A percentile compares a stretch with the other conserved stretches of the same genome.
These are phyloP conservation scores for Strigamia crassipes DNA, from an alignment of 2,888 invertebrate genomes.

Conservation along the genomic window DNA sequence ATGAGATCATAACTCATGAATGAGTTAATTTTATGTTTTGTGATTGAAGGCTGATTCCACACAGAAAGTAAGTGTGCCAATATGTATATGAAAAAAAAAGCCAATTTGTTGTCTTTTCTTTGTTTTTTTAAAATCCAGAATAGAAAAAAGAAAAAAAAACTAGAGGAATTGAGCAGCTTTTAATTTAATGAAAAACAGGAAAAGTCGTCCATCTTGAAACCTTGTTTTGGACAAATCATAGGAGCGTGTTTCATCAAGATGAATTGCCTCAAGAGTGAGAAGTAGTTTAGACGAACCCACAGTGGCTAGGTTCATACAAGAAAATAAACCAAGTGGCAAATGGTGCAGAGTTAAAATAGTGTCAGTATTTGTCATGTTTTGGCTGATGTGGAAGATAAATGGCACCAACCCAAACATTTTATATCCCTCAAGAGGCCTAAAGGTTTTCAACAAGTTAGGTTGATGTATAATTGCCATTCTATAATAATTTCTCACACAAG, in stretches of 20 bases:
- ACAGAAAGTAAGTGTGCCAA: too few relatives aligned
- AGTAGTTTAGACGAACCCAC: not conserved
- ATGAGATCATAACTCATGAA: not conserved
- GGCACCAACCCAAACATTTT: constrained; percentile 18
- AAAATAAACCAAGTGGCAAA: not conserved
- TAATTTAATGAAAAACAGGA: constrained; percentile 24
- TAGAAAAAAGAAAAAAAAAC: too few relatives aligned
- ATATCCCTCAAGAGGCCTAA: not conserved
- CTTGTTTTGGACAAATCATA: constrained; percentile 34
- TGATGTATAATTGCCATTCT: not conserved
- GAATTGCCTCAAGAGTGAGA: constrained; percentile 23
- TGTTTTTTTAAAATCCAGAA: too few relatives aligned
- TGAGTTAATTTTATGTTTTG: not conserved
- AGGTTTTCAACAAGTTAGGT: not conserved
- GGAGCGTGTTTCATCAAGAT: constrained; percentile 31
- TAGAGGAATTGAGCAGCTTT: not conserved
- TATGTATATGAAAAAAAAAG: not conserved
- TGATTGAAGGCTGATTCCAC: not conserved
- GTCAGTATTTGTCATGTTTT: constrained; percentile 35
- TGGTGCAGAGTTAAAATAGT: constrained; percentile 24
- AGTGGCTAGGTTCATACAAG: not conserved
- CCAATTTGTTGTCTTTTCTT: not conserved
- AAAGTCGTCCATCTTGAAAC: constrained; percentile 17
- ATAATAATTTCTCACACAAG: too few relatives aligned
- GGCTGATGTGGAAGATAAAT: not conserved